Base-by-base conservation (phyloP, 2,113 vertebrate genomes). In the Oxyura jamaicensis region DNA sequence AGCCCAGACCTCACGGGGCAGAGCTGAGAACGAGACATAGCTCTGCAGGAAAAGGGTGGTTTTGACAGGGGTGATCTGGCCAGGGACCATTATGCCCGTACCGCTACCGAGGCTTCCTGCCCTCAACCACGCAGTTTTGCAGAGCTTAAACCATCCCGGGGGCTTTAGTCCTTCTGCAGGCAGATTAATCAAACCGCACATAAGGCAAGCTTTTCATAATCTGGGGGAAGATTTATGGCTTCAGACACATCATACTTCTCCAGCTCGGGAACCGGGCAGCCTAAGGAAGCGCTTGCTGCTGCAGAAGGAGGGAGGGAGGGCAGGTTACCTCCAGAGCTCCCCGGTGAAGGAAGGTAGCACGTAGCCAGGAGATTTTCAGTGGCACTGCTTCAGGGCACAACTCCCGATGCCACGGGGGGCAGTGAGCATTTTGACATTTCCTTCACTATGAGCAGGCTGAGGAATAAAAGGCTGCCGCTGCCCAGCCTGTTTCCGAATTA, bases 341-440 rank as follows among this genome's bases (percentile, higher is more conserved):
- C 22, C 56, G 17, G 39, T 8, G 31, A 35, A 53, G 68, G 55
- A 35, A 53, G 68, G 55, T 35, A 36, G 81, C 36, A 63, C 31
- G 3, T 8, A 25, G 39, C 33, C 63, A 13, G 18, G 16, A 62
- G 19, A 9, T 6, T 1, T n/a, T 33, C n/a, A 22, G 67, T 16
- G 31, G 36, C 12, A 72, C 28, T 42, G 14, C 33, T 65, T 46
- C 11, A 15, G 4, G 25, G 5, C 62, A 39, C 39, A 58, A 52
- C 1, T 5, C 2, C 62, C 22, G 35, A 3, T 21, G 3, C 58
- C 25, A 8, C 1, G 5, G 7, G 7, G 42, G 33, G 17, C 31
- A 65, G 7, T 4, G 2, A 4, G 20, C 2, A 33, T 1, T 73
- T 56, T 18, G 11, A 16, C 8, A 18, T 29, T 33, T 21, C 29